Conservation (phyloP, 2,888 invertebrate species). For the Epinotia brunnichana region DNA sequence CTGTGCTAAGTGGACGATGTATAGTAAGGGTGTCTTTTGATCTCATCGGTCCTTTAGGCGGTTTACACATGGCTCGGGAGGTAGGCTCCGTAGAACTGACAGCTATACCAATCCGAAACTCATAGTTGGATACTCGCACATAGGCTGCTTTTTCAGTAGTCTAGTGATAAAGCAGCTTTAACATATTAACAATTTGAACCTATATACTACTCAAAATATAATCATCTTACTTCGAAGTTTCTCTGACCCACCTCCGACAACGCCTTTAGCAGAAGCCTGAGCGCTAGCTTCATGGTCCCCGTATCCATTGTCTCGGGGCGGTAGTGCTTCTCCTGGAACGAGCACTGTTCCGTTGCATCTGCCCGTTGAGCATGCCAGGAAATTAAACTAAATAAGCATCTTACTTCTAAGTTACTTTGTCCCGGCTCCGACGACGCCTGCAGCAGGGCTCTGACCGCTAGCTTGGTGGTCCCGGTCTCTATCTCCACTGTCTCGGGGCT, state of each 20-base stretch:
- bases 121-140: no score
- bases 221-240: conserved; percentile 90
- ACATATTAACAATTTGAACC: no score
- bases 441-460: conserved; percentile 94
- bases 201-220: no score
- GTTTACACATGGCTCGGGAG: no score
- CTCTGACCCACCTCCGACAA: conserved; percentile 94
- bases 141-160: no score
- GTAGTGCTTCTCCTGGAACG: conserved; percentile 96
- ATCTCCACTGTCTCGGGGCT: conserved; percentile 88
- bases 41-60: no score
- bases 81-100: no score
- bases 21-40: no score
- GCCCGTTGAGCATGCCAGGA: conserved; percentile 94
- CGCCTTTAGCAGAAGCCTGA: conserved; percentile 95
- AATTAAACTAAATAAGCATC: not conserved
- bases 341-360: conserved; percentile 96
- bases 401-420: not conserved
- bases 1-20: no score
- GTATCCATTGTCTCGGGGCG: conserved; percentile 88
- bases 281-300: conserved; percentile 93
- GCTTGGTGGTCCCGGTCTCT: conserved; percentile 91
- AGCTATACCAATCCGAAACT: no score
- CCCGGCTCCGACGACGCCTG: conserved; percentile 91
- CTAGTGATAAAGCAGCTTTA: no score